These are phyloP conservation scores for Panulirus ornatus DNA, from an alignment of 1,140 invertebrate genomes.

Conservation along the genomic window DNA sequence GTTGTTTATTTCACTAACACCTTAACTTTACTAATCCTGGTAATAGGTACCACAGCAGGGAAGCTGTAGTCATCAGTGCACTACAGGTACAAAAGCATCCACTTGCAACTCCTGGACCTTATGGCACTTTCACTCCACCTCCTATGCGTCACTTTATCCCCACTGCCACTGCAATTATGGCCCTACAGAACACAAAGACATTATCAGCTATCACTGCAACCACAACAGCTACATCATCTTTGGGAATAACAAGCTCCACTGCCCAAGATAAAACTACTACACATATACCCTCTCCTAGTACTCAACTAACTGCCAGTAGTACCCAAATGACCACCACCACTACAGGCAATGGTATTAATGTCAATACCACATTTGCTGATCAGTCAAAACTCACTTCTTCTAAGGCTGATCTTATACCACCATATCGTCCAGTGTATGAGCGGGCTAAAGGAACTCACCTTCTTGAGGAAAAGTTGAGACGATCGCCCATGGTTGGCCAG, in stretches of 20 bases:
- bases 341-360: constrained; percentile 41
- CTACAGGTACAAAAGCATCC: constrained; percentile 95
- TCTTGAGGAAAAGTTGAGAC: constrained; percentile 49
- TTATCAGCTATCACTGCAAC: neutral
- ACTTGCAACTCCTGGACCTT: constrained; percentile 90
- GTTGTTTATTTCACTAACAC: neutral
- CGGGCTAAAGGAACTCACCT: constrained; percentile 61
- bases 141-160: constrained; percentile 80
- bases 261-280: constrained; percentile 45
- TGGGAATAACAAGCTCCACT: constrained; percentile 34
- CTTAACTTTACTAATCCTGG: constrained; percentile 65
- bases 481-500: constrained; percentile 31
- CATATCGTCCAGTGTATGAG: constrained; percentile 52
- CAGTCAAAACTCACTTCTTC: constrained; percentile 2
- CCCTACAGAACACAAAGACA: constrained; percentile 52
- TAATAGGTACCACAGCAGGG: constrained; percentile 91
- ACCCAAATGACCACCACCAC: constrained; percentile 19
- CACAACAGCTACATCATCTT: neutral
- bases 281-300: neutral
- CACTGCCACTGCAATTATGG: constrained; percentile 76
- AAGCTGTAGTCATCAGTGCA: constrained; percentile 94
- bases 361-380: constrained; percentile 20
- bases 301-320: neutral
- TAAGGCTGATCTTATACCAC: constrained; percentile 8
- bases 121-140: constrained; percentile 82